These are phyloP conservation scores for Pristionchus maxplancki DNA, from an alignment of 2,888 invertebrate species.

Conservation along the genomic window DNA sequence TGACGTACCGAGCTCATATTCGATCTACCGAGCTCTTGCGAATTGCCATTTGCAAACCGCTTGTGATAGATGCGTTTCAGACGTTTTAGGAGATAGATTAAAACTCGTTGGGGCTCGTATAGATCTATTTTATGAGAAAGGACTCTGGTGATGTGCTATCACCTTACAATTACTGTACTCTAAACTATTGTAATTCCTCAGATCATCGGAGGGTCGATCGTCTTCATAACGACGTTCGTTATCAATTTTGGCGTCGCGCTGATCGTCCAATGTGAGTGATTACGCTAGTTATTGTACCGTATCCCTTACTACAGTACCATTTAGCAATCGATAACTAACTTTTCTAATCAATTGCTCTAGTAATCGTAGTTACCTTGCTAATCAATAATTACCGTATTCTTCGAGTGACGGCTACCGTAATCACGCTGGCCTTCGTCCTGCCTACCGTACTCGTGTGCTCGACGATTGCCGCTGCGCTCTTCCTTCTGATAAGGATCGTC, in stretches of 20 bases:
- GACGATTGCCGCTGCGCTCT: neutral
- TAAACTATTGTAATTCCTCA: too few relatives aligned
- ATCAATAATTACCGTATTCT: neutral
- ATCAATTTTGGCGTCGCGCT: conserved; percentile 50
- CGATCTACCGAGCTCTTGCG: neutral
- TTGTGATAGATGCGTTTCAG: too few relatives aligned
- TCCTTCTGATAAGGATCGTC: conserved; percentile 42
- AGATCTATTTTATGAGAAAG: too few relatives aligned
- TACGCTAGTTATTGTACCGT: too few relatives aligned
- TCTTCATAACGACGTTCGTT: conserved; percentile 34
- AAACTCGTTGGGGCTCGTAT: too few relatives aligned
- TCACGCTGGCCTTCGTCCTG: conserved; percentile 42
- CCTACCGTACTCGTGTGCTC: conserved; percentile 48
- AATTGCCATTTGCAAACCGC: neutral
- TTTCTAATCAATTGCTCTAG: too few relatives aligned
- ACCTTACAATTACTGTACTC: too few relatives aligned
- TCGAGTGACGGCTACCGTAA: conserved; percentile 44
- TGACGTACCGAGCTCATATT: neutral
- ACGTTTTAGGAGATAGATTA: too few relatives aligned
- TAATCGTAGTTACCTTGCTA: too few relatives aligned
- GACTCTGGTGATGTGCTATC: too few relatives aligned
- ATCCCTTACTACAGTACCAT: neutral
- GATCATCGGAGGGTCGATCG: conserved; percentile 23
- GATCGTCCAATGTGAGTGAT: conserved; percentile 42
- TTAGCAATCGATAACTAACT: neutral